Base-by-base conservation (phyloP, 37 sponge, comb jelly and placozoan species). In the Amphimedon queenslandica region DNA sequence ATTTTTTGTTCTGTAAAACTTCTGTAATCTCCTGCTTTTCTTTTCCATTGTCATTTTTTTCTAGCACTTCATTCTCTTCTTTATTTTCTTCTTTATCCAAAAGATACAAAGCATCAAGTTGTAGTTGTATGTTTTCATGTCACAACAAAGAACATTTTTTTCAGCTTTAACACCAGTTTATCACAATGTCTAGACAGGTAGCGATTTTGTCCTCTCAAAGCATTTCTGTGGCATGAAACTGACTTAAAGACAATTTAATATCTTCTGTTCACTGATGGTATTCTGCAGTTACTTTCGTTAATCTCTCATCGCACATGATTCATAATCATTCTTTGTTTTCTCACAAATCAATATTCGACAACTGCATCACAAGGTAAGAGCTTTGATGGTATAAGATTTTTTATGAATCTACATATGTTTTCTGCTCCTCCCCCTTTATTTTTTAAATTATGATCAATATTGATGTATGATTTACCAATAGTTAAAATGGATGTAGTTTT, bases 401-500 rank as follows among this genome's bases (percentile, higher is more conserved):
- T 40, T 23, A 75, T 75, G 38, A 57, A 75, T 40, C 76, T 36
- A 40, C 61, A 75, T 61, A 37, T 63, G 61, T 75, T 63, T 27
- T 75, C 65, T 57, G 76, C 64, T 23, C 24, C 25, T 6, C 64
- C 10, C 38, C 29, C 31, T 57, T 63, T 63, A 24, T 27, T 18
- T 36, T 63, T 31, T 20, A 75, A 37, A 63, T 24, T 53, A 21
- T 40, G 76, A 63, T 75, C 76, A 40, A 75, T 75, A 37, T 63
- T 64, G 16, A 75, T 35, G 61, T 75, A 75, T 37, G 61, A 61
- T 75, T 75, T 33, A 1, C 76, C 76, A 23, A 75, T 55, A 29
- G 64, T 37, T 30, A 63, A 61, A 29, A 37, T 75, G 4, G 40
- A 37, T 40, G 61, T 42, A 56, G 24, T 37, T 24, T 41, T 18